These are phyloP conservation scores for Pseudolycoriella hygida DNA, from an alignment of 2,888 invertebrate genomes.

Conservation along the genomic window DNA sequence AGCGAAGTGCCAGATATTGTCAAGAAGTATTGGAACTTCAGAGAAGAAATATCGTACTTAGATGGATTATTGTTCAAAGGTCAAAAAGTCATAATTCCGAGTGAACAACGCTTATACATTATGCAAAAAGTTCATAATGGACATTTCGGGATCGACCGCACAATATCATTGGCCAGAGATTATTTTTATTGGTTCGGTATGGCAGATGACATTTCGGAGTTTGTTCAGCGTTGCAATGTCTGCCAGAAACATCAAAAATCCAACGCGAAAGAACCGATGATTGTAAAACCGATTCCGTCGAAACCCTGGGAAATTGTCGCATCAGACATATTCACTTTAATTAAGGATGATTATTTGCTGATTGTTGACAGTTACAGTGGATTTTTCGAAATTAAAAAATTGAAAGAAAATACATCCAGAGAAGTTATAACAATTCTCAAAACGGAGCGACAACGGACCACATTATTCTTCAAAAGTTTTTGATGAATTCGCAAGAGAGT, in stretches of 20 bases:
- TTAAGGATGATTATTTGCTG: slow-evolving; percentile 14
- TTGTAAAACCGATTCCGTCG: background rate
- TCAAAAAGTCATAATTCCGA: background rate
- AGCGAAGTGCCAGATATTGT: slow-evolving; percentile 1
- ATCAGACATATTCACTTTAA: slow-evolving; percentile 8
- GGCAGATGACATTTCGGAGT: slow-evolving; percentile 9
- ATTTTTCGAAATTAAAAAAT: too few species aligned
- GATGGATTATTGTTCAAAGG: background rate
- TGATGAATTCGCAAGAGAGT: background rate
- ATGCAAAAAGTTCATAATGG: background rate
- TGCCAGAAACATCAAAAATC: slow-evolving; percentile 10
- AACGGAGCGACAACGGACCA: slow-evolving; percentile 1
- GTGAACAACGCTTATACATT: background rate
- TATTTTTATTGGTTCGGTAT: slow-evolving; percentile 11
- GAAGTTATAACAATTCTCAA: background rate
- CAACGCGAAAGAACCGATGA: slow-evolving; percentile 1
- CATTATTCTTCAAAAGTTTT: background rate
- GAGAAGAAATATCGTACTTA: background rate
- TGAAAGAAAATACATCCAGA: too few species aligned
- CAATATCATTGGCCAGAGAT: slow-evolving; percentile 10
- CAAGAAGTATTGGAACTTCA: background rate
- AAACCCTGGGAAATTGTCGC: background rate
- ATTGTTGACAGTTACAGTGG: slow-evolving; percentile 14
- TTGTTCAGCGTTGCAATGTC: slow-evolving; percentile 9
- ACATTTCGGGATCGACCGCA: slow-evolving; percentile 6